Evolutionary conservation across 2,797 vertebrate species (phyloP), one percentile per base, ranked within the genome.

Genomic region (Anguilla anguilla): DNA sequence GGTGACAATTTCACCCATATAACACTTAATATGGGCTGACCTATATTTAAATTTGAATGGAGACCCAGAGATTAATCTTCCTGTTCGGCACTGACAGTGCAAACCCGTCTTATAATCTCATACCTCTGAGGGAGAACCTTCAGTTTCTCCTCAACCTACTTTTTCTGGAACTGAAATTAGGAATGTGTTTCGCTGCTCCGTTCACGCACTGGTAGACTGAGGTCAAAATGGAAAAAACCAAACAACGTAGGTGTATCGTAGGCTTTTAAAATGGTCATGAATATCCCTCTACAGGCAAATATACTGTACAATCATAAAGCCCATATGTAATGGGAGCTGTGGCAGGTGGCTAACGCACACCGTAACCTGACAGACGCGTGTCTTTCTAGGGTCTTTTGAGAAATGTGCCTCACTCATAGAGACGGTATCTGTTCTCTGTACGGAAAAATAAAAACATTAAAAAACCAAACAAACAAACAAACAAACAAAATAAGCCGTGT

Each of bases 401-500:
- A 90, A 84, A 88, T 92, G 89, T 77, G 86, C 87, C 28, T 89
- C 86, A 79, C 88, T 88, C 79, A 88, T 89, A 92, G 89, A 91
- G 89, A 90, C 86, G 88, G 85, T 90, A 89, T 92, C 87, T 88
- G 69, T 90, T 59, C 88, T 92, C 59, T 86, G 88, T 87, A 89
- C n/a, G 72, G 85, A 90, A 87, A 89, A 61, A 17, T 5, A 61
- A 5, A 19, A 87, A 61, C 13, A 61, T 19, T 87, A 61, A 61
- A 64, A 67, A 67, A 19, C 4, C 25, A 61, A 61, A 19, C 4
- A 61, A 61, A 61, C 59, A 61, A 61, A 61, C 13, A 17, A 49
- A 51, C 6, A 53, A 53, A 53, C 51, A 10, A 53, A 53, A 53
- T 7, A 7, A 53, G 7, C 84, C 88, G 89, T 90, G 89, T 90